Evolutionary conservation across 37 sponge, comb jelly and placozoan species (phyloP).

Genomic region (Corticium candelabrum): DNA sequence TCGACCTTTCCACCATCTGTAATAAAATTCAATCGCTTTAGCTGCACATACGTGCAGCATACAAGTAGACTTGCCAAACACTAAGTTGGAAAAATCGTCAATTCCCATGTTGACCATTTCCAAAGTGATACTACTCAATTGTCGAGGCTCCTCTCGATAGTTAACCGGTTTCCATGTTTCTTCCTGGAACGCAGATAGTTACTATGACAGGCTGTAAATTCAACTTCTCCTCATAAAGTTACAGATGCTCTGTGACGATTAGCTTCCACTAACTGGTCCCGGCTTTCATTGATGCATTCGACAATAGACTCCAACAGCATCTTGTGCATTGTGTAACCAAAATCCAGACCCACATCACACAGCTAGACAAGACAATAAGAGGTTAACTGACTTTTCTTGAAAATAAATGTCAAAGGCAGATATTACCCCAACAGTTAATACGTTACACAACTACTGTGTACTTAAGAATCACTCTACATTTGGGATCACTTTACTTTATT

Average conservation of each 20-base stretch:
- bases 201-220: not conserved
- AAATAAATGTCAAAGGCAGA: no score
- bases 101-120: conserved; percentile 63
- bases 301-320: not conserved
- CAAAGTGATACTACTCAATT: conserved; percentile 27
- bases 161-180: conserved; percentile 66
- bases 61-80: not conserved
- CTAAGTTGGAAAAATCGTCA: conserved; percentile 40
- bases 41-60: not conserved
- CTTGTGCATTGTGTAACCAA: not conserved
- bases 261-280: conserved; percentile 21
- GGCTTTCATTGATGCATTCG: not conserved
- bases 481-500: no score
- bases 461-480: no score
- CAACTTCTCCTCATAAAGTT: not conserved
- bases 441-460: no score
- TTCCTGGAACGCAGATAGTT: not conserved
- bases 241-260: conserved; percentile 26
- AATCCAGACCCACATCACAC: not conserved
- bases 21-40: not conserved
- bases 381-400: no score
- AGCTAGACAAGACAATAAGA: not conserved
- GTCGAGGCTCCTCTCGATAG: conserved; percentile 31
- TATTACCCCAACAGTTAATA: no score
- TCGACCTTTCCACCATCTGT: conserved; percentile 38